Conservation (phyloP, 2,888 invertebrate genomes). For the Pegoplata infirma region DNA sequence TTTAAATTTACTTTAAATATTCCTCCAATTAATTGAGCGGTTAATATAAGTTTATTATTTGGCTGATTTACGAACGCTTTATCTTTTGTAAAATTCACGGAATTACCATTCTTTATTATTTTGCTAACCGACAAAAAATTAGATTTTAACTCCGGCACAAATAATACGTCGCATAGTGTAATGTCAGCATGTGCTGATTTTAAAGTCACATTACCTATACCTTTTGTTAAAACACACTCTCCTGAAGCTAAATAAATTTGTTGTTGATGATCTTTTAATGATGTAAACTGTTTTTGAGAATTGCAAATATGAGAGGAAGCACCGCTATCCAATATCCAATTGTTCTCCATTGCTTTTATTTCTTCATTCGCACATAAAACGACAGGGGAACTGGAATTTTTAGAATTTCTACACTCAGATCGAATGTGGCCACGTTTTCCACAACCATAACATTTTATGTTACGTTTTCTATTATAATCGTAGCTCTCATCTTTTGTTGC, state of each 20-base stretch:
- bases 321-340: conserved; percentile 38
- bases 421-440: conserved; percentile 15
- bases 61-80: conserved; percentile 26
- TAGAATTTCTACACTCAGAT: conserved; percentile 1
- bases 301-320: conserved; percentile 40
- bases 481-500: not conserved
- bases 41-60: no score
- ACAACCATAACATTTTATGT: conserved; percentile 16
- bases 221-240: conserved; percentile 15
- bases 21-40: conserved; percentile 21
- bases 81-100: conserved; percentile 27
- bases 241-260: conserved; percentile 35
- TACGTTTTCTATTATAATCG: not conserved
- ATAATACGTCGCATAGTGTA: conserved; percentile 32
- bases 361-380: conserved; percentile 17
- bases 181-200: conserved; percentile 33
- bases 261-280: conserved; percentile 14
- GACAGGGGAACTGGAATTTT: not conserved
- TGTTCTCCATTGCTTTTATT: not conserved
- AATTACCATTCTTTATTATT: no score
- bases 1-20: conserved; percentile 32
- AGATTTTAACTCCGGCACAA: conserved; percentile 40
- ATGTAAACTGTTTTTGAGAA: conserved; percentile 12
- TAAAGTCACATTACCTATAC: conserved; percentile 32
- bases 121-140: no score